Base-by-base conservation (phyloP, 2,113 vertebrate genomes). In the Proteles cristata region DNA sequence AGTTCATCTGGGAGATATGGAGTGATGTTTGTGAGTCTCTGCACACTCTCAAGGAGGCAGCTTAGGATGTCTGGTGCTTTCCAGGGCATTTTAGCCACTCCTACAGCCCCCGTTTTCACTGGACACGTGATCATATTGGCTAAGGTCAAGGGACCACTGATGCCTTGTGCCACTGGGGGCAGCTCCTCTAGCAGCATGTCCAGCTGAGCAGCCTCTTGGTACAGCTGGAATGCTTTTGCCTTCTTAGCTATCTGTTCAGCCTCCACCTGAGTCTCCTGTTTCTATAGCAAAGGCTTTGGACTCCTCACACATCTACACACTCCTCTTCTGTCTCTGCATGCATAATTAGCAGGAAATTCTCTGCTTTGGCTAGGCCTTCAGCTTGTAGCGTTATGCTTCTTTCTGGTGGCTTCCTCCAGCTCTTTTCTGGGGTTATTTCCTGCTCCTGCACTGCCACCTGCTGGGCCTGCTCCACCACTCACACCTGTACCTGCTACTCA, bases 141-240 rank as follows among this genome's bases (percentile, higher is more conserved):
- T 0, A 81, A 68, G 0, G 97, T 98, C 97, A 99, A 97, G 0
- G 99, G 99, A 97, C 97, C 99, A 98, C 99, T 99, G 98, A 99
- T 99, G 97, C 99, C 99, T 43, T 99, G 99, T 0, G 99, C 99
- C 90, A 99, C 99, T 99, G 99, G 96, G 0, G 99, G 99, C 93
- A 99, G 98, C 94, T 99, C 99, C 98, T 99, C 99, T 94, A 99
- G 99, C 97, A 99, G 98, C 99, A 99, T 99, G 96, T 99, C 99
- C 96, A 99, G 99, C 98, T 99, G 99, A 91, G 99, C 99, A 5
- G 99, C 99, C 2, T 99, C 99, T 96, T 99, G 98, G 97, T 99
- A 99, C 97, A 99, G 97, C 93, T 99, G 98, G 98, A 99, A 99
- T 7, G 99, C 99, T 15, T 99, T 99, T 0, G 99, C 99, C 90